Evolutionary conservation across 92 coral and sea anemone species (phyloP).

Genomic region (Actinernus sp.): DNA sequence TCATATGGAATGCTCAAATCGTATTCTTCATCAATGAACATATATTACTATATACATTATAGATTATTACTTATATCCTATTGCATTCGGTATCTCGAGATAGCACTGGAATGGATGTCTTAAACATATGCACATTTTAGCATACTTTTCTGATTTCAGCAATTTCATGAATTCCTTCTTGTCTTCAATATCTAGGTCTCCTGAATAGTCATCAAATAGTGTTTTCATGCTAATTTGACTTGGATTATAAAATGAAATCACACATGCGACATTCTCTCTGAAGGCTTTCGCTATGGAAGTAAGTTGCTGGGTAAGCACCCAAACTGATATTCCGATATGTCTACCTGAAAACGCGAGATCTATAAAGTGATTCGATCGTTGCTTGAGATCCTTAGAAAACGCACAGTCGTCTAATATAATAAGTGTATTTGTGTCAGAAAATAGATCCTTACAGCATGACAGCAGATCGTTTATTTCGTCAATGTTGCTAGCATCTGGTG

Average conservation of each 20-base stretch:
- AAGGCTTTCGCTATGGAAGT: constrained; percentile 45
- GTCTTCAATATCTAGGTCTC: constrained; percentile 29
- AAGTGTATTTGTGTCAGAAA: constrained; percentile 49
- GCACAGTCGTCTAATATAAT: constrained; percentile 53
- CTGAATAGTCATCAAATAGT: constrained; percentile 57
- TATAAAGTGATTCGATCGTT: constrained; percentile 41
- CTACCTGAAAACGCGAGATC: constrained; percentile 41
- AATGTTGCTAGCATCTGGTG: constrained; percentile 48
- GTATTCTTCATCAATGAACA: too few relatives aligned
- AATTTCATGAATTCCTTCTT: constrained; percentile 17
- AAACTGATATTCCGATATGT: constrained; percentile 30
- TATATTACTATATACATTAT: too few relatives aligned
- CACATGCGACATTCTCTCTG: constrained; percentile 47
- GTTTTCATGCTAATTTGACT: constrained; percentile 34
- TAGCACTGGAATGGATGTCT: constrained; percentile 53
- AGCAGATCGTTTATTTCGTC: constrained; percentile 49
- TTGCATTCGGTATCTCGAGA: constrained; percentile 52
- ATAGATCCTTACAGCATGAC: constrained; percentile 2
- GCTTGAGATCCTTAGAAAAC: constrained; percentile 31
- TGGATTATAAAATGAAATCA: constrained; percentile 41
- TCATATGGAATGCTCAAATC: too few relatives aligned
- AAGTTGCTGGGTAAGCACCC: constrained; percentile 55
- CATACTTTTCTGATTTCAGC: constrained; percentile 32
- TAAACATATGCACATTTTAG: constrained; percentile 49
- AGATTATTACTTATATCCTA: neutral